Conservation (phyloP, 64 coral and sea anemone genomes). For the Pocillopora verrucosa region DNA sequence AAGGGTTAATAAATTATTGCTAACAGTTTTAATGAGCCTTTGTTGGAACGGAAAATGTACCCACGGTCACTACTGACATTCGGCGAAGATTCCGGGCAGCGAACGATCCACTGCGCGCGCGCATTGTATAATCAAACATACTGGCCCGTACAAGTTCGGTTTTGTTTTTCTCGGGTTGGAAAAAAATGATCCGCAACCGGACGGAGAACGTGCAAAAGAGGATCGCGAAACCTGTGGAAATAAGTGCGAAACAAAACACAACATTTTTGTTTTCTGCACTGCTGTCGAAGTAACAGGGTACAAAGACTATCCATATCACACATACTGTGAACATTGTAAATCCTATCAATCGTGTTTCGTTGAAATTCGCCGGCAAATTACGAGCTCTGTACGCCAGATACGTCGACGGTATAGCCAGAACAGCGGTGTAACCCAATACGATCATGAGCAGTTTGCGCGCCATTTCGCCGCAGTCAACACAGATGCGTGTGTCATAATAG, state of each 20-base stretch:
- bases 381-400: slow-evolving; percentile 77
- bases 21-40: neutral
- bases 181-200: slow-evolving; percentile 77
- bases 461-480: slow-evolving; percentile 71
- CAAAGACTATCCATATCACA: slow-evolving; percentile 61
- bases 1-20: neutral
- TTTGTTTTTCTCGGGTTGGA: slow-evolving; percentile 81
- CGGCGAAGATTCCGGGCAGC: slow-evolving; percentile 42
- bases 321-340: slow-evolving; percentile 90
- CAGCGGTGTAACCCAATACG: slow-evolving; percentile 84
- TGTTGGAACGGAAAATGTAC: slow-evolving; percentile 22
- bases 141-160: slow-evolving; percentile 71
- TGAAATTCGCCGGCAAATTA: slow-evolving; percentile 79
- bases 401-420: slow-evolving; percentile 71
- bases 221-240: slow-evolving; percentile 65
- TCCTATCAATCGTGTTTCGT: slow-evolving; percentile 81
- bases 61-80: slow-evolving; percentile 81
- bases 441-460: slow-evolving; percentile 68
- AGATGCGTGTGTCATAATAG: slow-evolving; percentile 51
- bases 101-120: slow-evolving; percentile 49
- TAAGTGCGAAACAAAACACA: slow-evolving; percentile 52
- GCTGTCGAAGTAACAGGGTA: slow-evolving; percentile 59
- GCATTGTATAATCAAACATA: slow-evolving; percentile 83
- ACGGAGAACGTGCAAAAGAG: slow-evolving; percentile 77
- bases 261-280: slow-evolving; percentile 41